Conservation (phyloP, 2,888 invertebrate genomes). For the Marronus borbonicus region DNA sequence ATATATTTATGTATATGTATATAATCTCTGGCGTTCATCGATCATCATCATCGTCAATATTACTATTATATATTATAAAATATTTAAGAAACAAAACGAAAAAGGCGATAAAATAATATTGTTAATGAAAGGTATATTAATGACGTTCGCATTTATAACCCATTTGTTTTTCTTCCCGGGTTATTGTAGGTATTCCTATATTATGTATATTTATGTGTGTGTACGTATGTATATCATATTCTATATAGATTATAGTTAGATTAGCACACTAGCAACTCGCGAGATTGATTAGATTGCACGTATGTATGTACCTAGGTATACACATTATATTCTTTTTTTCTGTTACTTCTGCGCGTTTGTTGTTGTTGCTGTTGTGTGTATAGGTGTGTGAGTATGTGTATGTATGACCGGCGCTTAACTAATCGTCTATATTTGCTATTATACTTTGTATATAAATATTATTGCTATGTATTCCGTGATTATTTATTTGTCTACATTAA, state of each 20-base stretch:
- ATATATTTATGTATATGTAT: conserved; percentile 67
- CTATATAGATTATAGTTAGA: conserved; percentile 4
- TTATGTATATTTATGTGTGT: neutral
- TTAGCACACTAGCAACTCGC: neutral
- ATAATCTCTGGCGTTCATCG: conserved; percentile 71
- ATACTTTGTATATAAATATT: conserved; percentile 61
- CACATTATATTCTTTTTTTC: no score
- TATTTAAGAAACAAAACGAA: conserved; percentile 73
- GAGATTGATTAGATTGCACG: no score
- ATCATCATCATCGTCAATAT: no score
- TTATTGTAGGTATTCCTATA: conserved; percentile 29
- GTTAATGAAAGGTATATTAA: conserved; percentile 58
- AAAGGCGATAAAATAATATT: neutral
- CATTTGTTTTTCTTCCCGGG: no score
- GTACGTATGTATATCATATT: conserved; percentile 16
- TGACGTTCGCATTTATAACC: conserved; percentile 30
- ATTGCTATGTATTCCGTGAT: conserved; percentile 69
- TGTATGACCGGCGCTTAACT: conserved; percentile 45
- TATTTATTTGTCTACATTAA: conserved; percentile 55
- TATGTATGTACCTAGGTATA: no score
- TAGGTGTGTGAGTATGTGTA: neutral
- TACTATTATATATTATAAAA: neutral
- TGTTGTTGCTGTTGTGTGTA: neutral
- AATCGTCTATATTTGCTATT: conserved; percentile 52
- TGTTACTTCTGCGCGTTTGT: neutral